Conservation (phyloP, 2,888 invertebrate species). For the Aporophyla lueneburgensis region DNA sequence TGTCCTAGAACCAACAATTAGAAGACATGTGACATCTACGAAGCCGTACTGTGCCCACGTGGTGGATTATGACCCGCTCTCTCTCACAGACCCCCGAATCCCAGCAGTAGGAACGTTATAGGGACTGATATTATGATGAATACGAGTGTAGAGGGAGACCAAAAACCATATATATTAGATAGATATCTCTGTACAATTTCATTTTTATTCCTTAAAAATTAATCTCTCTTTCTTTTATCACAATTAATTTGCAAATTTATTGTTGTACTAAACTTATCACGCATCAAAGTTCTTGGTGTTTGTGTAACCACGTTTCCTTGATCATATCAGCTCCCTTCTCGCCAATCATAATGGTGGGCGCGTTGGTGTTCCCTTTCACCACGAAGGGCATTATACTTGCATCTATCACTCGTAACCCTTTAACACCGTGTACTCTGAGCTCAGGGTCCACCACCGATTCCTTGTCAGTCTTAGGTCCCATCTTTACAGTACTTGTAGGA, state of each 20-base stretch:
- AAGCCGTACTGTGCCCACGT: too few species aligned
- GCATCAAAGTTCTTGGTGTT: conserved; percentile 76
- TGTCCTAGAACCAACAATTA: too few species aligned
- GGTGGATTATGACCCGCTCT: too few species aligned
- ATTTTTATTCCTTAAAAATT: neutral
- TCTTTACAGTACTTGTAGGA: conserved; percentile 92
- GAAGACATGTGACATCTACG: too few species aligned
- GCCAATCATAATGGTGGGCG: conserved; percentile 92
- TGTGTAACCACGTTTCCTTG: conserved; percentile 87
- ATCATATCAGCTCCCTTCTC: conserved; percentile 93
- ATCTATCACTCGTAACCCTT: conserved; percentile 91
- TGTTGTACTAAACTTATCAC: conserved; percentile 28
- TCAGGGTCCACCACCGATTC: conserved; percentile 90
- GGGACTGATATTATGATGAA: too few species aligned
- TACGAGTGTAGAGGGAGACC: neutral
- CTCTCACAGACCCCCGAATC: too few species aligned
- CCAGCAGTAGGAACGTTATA: too few species aligned
- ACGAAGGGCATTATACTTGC: conserved; percentile 92
- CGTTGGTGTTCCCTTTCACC: conserved; percentile 92
- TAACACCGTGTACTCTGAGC: conserved; percentile 88
- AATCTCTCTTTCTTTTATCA: conserved; percentile 37
- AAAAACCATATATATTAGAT: neutral
- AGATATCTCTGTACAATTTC: conserved; percentile 1
- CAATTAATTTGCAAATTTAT: conserved; percentile 28
- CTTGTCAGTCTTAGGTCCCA: conserved; percentile 89